phyloP scores from a whole-genome alignment of 2,797 vertebrate species.

The Arrhamphus sclerolepis region DNA sequence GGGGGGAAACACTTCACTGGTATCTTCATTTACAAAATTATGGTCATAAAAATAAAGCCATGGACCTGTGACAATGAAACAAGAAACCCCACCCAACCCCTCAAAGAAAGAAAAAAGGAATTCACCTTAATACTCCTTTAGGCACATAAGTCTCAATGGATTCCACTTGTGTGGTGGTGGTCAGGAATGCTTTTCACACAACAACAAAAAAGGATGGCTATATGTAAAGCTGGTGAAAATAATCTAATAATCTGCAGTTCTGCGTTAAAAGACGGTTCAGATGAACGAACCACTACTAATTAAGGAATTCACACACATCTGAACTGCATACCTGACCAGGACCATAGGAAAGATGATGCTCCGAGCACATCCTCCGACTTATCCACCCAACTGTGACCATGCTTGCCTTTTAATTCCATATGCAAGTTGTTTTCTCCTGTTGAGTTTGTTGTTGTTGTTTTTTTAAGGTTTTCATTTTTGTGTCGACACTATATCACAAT shows the following conservation, averaged over 20 bases:
- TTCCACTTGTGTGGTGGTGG: conserved; percentile 68
- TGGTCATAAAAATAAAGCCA: conserved; percentile 65
- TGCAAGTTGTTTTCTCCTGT: conserved; percentile 23
- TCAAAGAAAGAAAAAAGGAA: conserved; percentile 17
- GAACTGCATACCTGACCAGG: conserved; percentile 59
- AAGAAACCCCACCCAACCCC: conserved; percentile 30
- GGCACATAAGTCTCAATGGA: conserved; percentile 80
- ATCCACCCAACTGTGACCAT: conserved; percentile 45
- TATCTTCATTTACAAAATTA: conserved; percentile 63
- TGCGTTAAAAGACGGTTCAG: conserved; percentile 50
- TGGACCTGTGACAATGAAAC: conserved; percentile 58
- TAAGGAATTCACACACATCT: conserved; percentile 33
- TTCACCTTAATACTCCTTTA: conserved; percentile 74
- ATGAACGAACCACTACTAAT: conserved; percentile 40
- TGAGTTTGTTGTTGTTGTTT: conserved; percentile 2
- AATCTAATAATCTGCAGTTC: conserved; percentile 43
- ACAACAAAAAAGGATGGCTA: conserved; percentile 47
- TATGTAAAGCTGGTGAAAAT: conserved; percentile 38
- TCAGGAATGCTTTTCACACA: conserved; percentile 75
- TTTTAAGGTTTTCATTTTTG: conserved; percentile 24
- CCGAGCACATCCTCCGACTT: conserved; percentile 39
- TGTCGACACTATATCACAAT: conserved; percentile 72
- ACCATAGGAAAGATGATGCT: conserved; percentile 32
- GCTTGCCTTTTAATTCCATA: conserved; percentile 40
- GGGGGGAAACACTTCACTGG: conserved; percentile 69